These are phyloP conservation scores for Nesidiocoris tenuis DNA, from an alignment of 2,888 invertebrate genomes.

Conservation along the genomic window DNA sequence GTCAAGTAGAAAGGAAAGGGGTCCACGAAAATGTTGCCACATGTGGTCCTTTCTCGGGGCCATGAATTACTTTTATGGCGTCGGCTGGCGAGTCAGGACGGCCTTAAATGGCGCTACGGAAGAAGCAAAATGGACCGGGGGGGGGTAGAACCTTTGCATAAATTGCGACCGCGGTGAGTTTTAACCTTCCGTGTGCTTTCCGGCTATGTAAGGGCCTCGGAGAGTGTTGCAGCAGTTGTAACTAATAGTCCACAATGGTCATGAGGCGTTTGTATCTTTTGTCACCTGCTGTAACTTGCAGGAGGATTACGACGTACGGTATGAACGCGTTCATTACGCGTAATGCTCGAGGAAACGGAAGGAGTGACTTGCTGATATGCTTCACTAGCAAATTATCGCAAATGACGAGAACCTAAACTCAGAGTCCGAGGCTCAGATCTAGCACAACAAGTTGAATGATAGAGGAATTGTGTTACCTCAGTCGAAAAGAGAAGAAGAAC, in stretches of 20 bases:
- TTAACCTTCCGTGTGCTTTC: background rate
- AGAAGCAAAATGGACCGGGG: background rate
- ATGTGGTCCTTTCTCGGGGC: slow-evolving; percentile 21
- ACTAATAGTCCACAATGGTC: background rate
- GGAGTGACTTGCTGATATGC: too few species aligned
- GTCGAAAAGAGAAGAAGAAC: too few species aligned
- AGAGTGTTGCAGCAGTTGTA: background rate
- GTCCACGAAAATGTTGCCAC: slow-evolving; percentile 19
- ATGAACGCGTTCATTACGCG: too few species aligned
- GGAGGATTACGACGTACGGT: too few species aligned
- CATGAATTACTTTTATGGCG: slow-evolving; percentile 43
- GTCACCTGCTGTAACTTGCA: background rate
- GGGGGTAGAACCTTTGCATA: background rate
- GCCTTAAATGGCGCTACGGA: background rate
- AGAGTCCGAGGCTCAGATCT: too few species aligned
- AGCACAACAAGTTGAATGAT: too few species aligned
- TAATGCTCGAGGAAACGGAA: too few species aligned
- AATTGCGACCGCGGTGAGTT: background rate
- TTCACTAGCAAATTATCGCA: too few species aligned
- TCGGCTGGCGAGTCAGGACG: background rate
- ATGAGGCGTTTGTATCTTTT: background rate
- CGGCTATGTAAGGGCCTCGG: background rate
- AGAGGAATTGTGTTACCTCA: too few species aligned
- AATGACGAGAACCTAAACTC: too few species aligned
- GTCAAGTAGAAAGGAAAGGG: background rate